These are phyloP conservation scores for Poeciliopsis paucimaculata DNA, from an alignment of 2,797 vertebrate species.

Conservation along the genomic window DNA sequence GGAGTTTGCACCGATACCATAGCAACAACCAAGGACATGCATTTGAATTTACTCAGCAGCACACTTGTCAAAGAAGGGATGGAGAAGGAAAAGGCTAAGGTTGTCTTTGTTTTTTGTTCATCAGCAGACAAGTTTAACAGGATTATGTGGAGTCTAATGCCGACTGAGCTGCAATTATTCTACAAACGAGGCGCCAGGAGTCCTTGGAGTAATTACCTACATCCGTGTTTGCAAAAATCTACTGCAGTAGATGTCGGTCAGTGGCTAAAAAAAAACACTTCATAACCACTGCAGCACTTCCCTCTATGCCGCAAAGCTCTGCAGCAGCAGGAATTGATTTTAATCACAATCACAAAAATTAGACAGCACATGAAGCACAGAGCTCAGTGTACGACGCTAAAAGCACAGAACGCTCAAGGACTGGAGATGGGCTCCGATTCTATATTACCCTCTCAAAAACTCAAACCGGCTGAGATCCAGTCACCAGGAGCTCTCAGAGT, in stretches of 20 bases:
- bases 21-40: conserved; percentile 41
- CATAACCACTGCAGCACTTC: conserved; percentile 53
- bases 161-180: conserved; percentile 46
- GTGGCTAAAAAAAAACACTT: conserved; percentile 27
- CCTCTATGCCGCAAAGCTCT: conserved; percentile 61
- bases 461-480: conserved; percentile 30
- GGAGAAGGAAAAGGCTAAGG: conserved; percentile 41
- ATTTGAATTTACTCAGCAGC: conserved; percentile 33
- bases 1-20: conserved; percentile 35
- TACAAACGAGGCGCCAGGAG: conserved; percentile 9
- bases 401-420: conserved; percentile 10
- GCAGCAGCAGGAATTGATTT: conserved; percentile 68
- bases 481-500: conserved; percentile 28
- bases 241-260: conserved; percentile 35
- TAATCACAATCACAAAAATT: conserved; percentile 50
- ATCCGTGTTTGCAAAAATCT: conserved; percentile 17
- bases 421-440: conserved; percentile 12
- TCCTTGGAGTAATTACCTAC: conserved; percentile 13
- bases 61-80: conserved; percentile 55
- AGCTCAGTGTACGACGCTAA: conserved; percentile 41
- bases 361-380: conserved; percentile 27
- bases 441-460: conserved; percentile 45
- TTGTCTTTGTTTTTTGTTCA: conserved; percentile 28
- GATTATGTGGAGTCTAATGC: conserved; percentile 41
- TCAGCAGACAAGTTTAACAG: conserved; percentile 40